These are phyloP conservation scores for Reinhardtius hippoglossoides DNA, from an alignment of 2,113 vertebrate genomes.

Conservation along the genomic window DNA sequence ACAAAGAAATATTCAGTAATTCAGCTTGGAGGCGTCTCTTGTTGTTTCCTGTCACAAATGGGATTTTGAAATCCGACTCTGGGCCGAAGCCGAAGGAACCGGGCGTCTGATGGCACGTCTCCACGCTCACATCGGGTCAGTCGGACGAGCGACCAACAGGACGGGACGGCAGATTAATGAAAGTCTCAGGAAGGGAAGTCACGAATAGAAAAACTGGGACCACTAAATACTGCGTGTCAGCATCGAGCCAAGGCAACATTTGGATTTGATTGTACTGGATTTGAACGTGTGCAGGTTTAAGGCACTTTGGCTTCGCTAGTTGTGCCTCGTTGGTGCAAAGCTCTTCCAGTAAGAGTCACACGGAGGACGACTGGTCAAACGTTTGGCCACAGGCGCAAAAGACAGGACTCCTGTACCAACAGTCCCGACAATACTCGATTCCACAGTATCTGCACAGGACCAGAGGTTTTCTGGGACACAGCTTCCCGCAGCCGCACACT, in stretches of 20 bases:
- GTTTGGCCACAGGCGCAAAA: slow-evolving; percentile 70
- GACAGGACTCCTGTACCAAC: slow-evolving; percentile 73
- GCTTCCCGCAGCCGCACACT: slow-evolving; percentile 36
- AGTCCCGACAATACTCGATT: slow-evolving; percentile 55
- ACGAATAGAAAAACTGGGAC: not conserved
- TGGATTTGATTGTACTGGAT: slow-evolving; percentile 1
- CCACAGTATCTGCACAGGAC: slow-evolving; percentile 76
- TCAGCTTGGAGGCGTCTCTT: no score
- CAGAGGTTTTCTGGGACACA: slow-evolving; percentile 39
- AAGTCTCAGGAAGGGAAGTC: not conserved
- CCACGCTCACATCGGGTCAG: no score
- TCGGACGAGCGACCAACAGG: no score
- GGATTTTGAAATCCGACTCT: no score
- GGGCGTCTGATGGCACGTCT: not conserved
- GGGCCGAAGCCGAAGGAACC: no score
- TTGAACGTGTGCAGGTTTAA: slow-evolving; percentile 29
- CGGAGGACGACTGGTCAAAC: slow-evolving; percentile 58
- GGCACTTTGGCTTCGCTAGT: slow-evolving; percentile 47
- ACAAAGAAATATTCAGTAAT: no score
- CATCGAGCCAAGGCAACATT: slow-evolving; percentile 47
- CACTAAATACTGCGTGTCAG: not conserved
- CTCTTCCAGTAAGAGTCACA: slow-evolving; percentile 44
- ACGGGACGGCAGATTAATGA: no score
- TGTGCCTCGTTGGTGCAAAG: slow-evolving; percentile 27
- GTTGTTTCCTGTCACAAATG: no score